Base-by-base conservation (phyloP, 2,113 vertebrate genomes). In the Nesoenas mayeri region DNA sequence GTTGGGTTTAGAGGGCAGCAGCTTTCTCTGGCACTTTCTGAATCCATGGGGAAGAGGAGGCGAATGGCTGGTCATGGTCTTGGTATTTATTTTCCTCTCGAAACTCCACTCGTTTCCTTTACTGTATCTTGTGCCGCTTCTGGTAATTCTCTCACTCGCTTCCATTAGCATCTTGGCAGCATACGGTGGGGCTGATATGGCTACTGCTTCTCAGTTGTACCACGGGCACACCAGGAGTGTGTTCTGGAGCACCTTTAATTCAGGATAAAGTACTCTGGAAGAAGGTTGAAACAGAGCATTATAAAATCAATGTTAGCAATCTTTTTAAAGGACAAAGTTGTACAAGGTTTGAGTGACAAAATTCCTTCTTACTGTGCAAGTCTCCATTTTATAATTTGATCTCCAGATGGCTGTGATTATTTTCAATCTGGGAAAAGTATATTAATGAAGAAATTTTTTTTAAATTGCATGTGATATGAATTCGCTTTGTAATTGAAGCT, bases 331-430 rank as follows among this genome's bases (percentile, higher is more conserved):
- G 54, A 57, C 1, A 1, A 82, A 94, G 58, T 64, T 87, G 34
- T 61, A 51, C 69, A 62, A 36, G 57, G 42, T 87, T 96, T 96
- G 90, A 97, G 70, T 82, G 78, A 75, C 94, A 85, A 70, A 66
- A 88, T 97, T 96, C 42, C 65, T 90, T 91, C 78, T 92, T 89
- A 14, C 50, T 89, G 25, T 71, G 94, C 80, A 79, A 95, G 56
- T 89, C 91, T 75, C 75, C 29, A 84, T 83, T 93, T 83, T 89
- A 54, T 84, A 93, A 56, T 81, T 93, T 96, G 31, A 69, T 94
- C 91, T 88, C 96, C 89, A 97, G 94, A 92, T 96, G 93, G 86
- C 75, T 94, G 54, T 72, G 85, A 91, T 78, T 89, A 48, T 94
- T 97, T 85, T 89, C 79, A 93, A 80, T 77, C 91, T 93, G 93